These are phyloP conservation scores for Dendrolimus punctatus DNA, from an alignment of 1,140 invertebrate species.

Conservation along the genomic window DNA sequence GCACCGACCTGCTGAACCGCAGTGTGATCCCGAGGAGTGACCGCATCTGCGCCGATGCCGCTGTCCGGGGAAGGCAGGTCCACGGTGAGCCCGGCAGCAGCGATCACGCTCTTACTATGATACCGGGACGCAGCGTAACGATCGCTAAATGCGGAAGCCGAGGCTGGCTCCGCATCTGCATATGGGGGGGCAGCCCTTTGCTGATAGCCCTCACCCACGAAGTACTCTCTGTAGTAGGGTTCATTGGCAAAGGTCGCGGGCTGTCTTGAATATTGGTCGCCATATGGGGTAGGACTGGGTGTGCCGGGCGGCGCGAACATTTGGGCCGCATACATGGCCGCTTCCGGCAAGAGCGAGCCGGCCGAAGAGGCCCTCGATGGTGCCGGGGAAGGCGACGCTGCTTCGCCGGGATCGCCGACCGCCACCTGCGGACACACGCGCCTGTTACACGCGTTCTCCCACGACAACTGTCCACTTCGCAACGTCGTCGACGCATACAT, in stretches of 20 bases:
- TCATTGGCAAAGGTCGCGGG: constrained; percentile 54
- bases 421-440: constrained; percentile 70
- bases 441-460: constrained; percentile 68
- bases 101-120: constrained; percentile 69
- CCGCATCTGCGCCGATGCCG: constrained; percentile 91
- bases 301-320: constrained; percentile 68
- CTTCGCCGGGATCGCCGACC: constrained; percentile 61
- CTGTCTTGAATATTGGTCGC: constrained; percentile 59
- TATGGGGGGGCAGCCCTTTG: constrained; percentile 61
- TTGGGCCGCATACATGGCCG: constrained; percentile 67
- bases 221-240: constrained; percentile 69
- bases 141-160: constrained; percentile 54
- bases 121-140: constrained; percentile 64
- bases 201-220: constrained; percentile 61
- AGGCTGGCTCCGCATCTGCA: constrained; percentile 48
- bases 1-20: constrained; percentile 89
- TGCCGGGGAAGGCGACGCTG: constrained; percentile 62
- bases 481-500: constrained; percentile 67
- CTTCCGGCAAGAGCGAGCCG: constrained; percentile 66
- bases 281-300: constrained; percentile 66
- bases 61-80: constrained; percentile 94
- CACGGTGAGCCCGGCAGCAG: constrained; percentile 86
- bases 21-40: constrained; percentile 90
- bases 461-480: constrained; percentile 64
- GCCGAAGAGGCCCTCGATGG: constrained; percentile 63